These are phyloP conservation scores for Pachypanchax playfairii DNA, from an alignment of 2,113 vertebrate species.

Conservation along the genomic window DNA sequence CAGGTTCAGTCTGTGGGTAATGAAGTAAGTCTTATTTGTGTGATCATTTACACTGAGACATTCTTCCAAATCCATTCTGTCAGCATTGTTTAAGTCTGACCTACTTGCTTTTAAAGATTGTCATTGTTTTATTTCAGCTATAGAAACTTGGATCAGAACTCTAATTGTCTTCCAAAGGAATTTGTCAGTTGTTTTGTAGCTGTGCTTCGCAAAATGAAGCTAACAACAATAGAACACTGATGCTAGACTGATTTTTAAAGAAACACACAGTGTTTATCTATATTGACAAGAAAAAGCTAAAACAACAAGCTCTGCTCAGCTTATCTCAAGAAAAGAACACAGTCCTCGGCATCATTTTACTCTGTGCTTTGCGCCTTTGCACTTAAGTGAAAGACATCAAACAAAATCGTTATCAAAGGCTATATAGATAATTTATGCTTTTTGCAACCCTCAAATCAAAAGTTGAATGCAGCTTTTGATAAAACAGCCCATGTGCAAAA, in stretches of 20 bases:
- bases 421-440: constrained; percentile 1
- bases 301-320: not conserved
- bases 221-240: not conserved
- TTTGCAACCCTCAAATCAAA: constrained; percentile 3
- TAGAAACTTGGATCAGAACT: not conserved
- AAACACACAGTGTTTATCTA: not conserved
- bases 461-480: constrained; percentile 10
- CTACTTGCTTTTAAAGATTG: not conserved
- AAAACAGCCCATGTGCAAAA: not conserved
- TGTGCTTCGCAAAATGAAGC: not conserved
- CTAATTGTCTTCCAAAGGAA: not conserved
- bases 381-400: constrained; percentile 14
- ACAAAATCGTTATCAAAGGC: not conserved
- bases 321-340: not conserved
- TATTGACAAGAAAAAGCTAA: not conserved
- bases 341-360: not conserved
- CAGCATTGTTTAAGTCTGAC: not conserved
- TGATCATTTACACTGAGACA: constrained; percentile 1
- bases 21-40: constrained; percentile 1
- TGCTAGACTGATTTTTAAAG: not conserved
- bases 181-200: not conserved
- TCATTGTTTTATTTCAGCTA: not conserved
- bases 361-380: not conserved
- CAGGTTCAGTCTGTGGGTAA: not conserved
- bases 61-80: not conserved